These are phyloP conservation scores for Nephrocerus scutellatus DNA, from an alignment of 2,888 invertebrate genomes.

Conservation along the genomic window DNA sequence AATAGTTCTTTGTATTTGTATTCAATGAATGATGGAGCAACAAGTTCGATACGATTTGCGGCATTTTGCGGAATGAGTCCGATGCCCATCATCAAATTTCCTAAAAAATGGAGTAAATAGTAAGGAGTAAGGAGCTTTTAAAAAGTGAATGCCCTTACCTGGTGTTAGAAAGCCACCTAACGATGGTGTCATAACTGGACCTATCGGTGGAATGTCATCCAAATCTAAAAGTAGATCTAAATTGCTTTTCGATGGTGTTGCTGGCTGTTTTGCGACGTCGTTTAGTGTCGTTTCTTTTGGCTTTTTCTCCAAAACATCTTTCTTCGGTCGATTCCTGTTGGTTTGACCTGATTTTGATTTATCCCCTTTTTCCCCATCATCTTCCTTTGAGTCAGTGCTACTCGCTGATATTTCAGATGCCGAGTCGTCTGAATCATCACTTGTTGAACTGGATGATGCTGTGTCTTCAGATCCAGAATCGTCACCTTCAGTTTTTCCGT, in stretches of 20 bases:
- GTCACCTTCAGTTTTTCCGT: no score
- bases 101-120: slow-evolving; percentile 20
- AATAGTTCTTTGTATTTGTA: slow-evolving; percentile 58
- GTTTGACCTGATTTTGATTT: no score
- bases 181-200: slow-evolving; percentile 66
- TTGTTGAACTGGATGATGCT: no score
- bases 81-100: slow-evolving; percentile 29
- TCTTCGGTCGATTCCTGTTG: neutral
- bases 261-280: slow-evolving; percentile 21
- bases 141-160: slow-evolving; percentile 31
- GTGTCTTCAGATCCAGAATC: no score
- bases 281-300: no score
- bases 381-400: no score
- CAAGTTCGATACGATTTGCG: slow-evolving; percentile 51
- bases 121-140: neutral
- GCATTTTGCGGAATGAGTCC: slow-evolving; percentile 31
- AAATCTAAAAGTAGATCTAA: slow-evolving; percentile 78
- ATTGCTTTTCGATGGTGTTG: slow-evolving; percentile 53
- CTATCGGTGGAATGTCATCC: slow-evolving; percentile 66
- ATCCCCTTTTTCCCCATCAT: no score
- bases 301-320: no score
- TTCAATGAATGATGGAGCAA: slow-evolving; percentile 56
- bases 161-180: slow-evolving; percentile 71
- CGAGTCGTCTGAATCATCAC: no score
- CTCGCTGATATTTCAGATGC: no score